Percentiles rank a stretch among this genome's conserved stretches.
These are phyloP conservation scores for Aphaenogaster floridana DNA, from an alignment of 1,140 invertebrate species.

Conservation along the genomic window DNA sequence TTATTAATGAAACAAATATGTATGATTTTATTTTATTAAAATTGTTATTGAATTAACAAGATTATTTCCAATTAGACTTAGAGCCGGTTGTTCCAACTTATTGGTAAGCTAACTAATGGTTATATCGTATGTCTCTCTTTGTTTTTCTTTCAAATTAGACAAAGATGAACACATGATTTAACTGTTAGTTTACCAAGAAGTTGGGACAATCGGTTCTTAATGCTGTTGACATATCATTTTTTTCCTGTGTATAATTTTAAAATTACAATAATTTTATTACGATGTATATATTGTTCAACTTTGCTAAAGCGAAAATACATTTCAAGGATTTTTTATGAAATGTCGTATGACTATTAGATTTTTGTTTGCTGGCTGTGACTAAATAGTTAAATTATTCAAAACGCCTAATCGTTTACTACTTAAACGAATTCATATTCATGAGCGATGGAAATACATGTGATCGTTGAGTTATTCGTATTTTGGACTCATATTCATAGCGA, in stretches of 20 bases:
- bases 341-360: not conserved
- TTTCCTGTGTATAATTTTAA: not conserved
- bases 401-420: not conserved
- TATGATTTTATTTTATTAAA: no score
- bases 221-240: no score
- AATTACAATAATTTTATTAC: not conserved
- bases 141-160: no score
- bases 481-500: slow-evolving; percentile 28
- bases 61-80: no score
- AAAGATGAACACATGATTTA: no score
- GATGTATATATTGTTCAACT: not conserved
- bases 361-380: not conserved
- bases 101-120: no score
- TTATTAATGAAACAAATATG: no score
- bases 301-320: not conserved
- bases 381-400: not conserved
- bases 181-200: no score
- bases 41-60: no score
- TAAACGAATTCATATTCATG: slow-evolving; percentile 29
- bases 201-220: no score
- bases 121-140: no score
- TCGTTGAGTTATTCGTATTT: slow-evolving; percentile 65
- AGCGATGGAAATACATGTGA: slow-evolving; percentile 66
- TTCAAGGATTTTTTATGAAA: not conserved
- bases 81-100: no score